These are phyloP conservation scores for Notocelia uddmanniana DNA, from an alignment of 2,888 invertebrate genomes.

Conservation along the genomic window DNA sequence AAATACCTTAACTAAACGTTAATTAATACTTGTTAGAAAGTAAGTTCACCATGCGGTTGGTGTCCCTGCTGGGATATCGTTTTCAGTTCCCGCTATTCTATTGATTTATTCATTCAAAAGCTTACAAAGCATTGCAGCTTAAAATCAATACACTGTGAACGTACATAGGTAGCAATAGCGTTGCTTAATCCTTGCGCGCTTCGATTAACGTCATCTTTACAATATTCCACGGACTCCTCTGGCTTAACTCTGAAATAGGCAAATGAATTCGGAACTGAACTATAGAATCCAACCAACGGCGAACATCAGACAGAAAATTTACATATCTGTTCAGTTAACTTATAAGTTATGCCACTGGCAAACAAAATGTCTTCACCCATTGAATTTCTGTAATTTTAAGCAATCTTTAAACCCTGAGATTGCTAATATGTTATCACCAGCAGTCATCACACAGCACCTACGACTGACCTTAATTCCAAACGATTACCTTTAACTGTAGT, in stretches of 20 bases:
- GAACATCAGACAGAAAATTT: constrained; percentile 44
- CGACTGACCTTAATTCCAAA: no score
- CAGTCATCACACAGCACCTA: no score
- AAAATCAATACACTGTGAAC: no score
- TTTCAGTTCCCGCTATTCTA: background rate
- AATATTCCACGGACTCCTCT: constrained; percentile 20
- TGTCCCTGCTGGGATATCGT: background rate
- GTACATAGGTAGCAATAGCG: no score
- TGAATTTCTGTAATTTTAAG: constrained; percentile 25
- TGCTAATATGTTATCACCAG: no score
- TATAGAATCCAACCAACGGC: constrained; percentile 27
- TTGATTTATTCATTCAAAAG: no score
- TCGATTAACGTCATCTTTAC: constrained; percentile 31
- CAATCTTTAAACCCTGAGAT: constrained; percentile 1
- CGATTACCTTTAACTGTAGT: constrained; percentile 3
- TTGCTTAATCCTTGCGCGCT: constrained; percentile 15
- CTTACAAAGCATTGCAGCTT: no score
- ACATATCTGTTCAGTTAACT: constrained; percentile 44
- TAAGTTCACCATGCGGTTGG: no score
- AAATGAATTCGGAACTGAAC: constrained; percentile 43
- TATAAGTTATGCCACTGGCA: constrained; percentile 42
- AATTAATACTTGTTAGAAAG: no score
- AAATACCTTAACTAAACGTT: no score
- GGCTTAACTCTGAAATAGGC: constrained; percentile 39
- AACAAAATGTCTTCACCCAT: constrained; percentile 39